A percentile compares a stretch with the other conserved stretches of the same genome.
These are phyloP conservation scores for Chaenocephalus aceratus DNA, from an alignment of 2,113 vertebrate genomes.

Conservation along the genomic window DNA sequence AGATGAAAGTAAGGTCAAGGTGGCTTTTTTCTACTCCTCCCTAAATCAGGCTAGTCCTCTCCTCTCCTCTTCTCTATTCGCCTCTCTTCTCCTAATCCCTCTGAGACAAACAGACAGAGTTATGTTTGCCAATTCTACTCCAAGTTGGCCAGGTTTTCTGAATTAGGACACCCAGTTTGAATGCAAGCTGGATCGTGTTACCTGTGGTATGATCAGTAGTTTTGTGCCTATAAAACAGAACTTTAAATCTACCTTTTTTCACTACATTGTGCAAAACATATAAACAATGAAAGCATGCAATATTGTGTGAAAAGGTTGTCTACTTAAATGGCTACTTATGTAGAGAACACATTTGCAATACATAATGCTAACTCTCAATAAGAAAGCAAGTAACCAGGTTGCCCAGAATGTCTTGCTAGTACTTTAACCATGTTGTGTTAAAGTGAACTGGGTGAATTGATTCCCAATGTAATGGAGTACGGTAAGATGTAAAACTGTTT, in stretches of 20 bases:
- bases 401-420: background rate
- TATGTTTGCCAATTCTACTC: constrained; percentile 17
- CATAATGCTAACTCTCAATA: too few relatives aligned
- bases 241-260: background rate
- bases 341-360: too few relatives aligned
- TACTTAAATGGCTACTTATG: too few relatives aligned
- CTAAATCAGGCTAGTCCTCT: constrained; percentile 36
- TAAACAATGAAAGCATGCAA: background rate
- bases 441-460: background rate
- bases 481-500: background rate
- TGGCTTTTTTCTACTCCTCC: constrained; percentile 54
- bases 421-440: background rate
- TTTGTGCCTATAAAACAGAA: background rate
- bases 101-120: constrained; percentile 11
- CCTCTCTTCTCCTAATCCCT: background rate
- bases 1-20: constrained; percentile 82
- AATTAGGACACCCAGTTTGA: background rate
- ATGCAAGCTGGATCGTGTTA: background rate
- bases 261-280: background rate
- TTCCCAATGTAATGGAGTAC: background rate
- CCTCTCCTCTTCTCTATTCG: background rate
- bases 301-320: too few relatives aligned
- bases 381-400: too few relatives aligned
- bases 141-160: constrained; percentile 13
- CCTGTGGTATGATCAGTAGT: background rate